phyloP scores from a whole-genome alignment of 2,113 vertebrate genomes.

The Martes martes region DNA sequence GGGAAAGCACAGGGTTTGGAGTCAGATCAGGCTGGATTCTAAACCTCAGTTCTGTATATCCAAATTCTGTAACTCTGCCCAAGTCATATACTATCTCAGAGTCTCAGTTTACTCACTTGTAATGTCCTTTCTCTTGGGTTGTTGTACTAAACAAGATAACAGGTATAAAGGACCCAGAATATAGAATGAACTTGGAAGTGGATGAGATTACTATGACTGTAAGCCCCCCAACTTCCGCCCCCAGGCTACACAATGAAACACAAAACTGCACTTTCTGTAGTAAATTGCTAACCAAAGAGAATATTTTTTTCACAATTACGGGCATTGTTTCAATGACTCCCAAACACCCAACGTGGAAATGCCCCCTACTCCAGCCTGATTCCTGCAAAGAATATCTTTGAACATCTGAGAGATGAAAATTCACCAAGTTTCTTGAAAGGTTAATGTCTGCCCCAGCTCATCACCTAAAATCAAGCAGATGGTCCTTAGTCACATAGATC shows the following conservation, averaged over 20 bases:
- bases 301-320: not conserved
- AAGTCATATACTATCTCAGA: not conserved
- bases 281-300: slow-evolving; percentile 16
- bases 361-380: not conserved
- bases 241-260: not conserved
- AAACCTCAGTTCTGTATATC: not conserved
- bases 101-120: not conserved
- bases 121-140: not conserved
- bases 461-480: slow-evolving; percentile 19
- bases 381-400: not conserved
- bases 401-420: slow-evolving; percentile 5
- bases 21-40: not conserved
- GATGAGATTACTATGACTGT: not conserved
- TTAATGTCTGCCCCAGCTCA: not conserved
- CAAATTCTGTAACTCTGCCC: not conserved
- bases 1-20: not conserved
- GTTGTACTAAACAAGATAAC: not conserved
- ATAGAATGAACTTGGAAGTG: not conserved
- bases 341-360: not conserved
- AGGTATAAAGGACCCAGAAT: not conserved
- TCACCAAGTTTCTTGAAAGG: not conserved
- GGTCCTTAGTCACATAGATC: not conserved
- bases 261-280: not conserved
- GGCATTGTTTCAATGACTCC: not conserved
- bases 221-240: not conserved